Conservation (phyloP, 2,113 vertebrate genomes). For the Laticauda colubrina region DNA sequence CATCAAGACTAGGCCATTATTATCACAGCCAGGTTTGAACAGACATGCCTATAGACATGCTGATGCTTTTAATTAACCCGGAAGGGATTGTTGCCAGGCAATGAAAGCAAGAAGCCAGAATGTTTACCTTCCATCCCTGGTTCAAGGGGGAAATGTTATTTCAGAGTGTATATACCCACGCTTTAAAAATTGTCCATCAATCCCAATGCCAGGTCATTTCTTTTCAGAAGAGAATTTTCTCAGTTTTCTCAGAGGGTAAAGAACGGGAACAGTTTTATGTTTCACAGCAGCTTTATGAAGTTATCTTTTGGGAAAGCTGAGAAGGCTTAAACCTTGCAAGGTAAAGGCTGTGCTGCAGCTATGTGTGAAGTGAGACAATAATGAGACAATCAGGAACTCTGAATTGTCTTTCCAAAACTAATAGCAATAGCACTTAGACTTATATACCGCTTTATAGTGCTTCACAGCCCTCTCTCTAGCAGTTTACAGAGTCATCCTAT, state of each 20-base stretch:
- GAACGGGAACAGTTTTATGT: background rate
- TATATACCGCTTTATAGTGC: no score
- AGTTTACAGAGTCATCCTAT: no score
- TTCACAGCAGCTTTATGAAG: background rate
- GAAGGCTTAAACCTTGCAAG: background rate
- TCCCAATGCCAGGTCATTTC: background rate
- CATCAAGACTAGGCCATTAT: background rate
- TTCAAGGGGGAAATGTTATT: background rate
- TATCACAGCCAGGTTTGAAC: background rate
- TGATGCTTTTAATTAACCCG: conserved; percentile 18
- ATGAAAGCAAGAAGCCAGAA: conserved; percentile 1
- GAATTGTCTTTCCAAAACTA: background rate
- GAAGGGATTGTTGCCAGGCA: conserved; percentile 20
- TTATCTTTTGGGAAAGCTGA: background rate
- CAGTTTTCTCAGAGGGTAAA: background rate
- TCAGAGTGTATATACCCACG: background rate
- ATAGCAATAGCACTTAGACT: background rate
- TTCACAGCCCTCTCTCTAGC: no score
- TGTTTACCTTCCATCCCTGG: conserved; percentile 7
- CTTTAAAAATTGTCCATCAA: background rate
- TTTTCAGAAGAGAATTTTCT: background rate
- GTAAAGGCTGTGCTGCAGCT: background rate
- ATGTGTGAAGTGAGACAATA: background rate
- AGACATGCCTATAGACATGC: background rate
- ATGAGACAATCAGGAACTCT: background rate